Percentiles rank a stretch among this genome's conserved stretches.
Conservation (phyloP, 2,113 vertebrate genomes). For the Psophia crepitans region DNA sequence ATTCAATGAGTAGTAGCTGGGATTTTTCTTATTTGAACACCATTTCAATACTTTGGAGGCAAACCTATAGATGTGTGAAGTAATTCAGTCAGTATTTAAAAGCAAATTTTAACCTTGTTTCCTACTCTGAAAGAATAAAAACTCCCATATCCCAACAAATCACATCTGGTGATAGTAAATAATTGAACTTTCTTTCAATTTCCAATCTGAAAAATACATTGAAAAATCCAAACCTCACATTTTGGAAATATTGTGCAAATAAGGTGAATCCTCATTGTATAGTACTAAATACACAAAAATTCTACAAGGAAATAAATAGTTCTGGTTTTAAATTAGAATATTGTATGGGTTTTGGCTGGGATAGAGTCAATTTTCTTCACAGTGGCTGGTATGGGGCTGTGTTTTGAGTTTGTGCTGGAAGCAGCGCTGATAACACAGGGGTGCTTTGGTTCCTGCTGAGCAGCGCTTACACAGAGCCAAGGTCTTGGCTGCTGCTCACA, state of each 20-base stretch:
- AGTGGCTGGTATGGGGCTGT: neutral
- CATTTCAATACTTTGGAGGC: neutral
- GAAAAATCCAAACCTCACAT: neutral
- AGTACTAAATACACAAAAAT: neutral
- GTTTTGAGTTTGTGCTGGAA: neutral
- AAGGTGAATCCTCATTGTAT: neutral
- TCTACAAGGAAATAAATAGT: neutral
- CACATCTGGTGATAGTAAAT: neutral
- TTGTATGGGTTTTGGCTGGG: neutral
- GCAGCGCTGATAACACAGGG: too few species aligned
- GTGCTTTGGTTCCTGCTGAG: neutral
- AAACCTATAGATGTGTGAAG: neutral
- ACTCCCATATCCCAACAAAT: neutral
- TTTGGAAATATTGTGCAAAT: neutral
- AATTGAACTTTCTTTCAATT: neutral
- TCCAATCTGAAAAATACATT: neutral
- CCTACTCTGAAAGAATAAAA: neutral
- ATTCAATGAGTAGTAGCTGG: rapidly evolving
- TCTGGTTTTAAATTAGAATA: neutral
- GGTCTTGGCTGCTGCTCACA: neutral
- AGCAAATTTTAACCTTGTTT: neutral
- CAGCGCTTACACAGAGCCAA: neutral
- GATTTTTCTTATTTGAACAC: neutral
- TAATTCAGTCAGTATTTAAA: neutral
- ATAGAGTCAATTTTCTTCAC: neutral